Evolutionary conservation across 2,888 invertebrate genomes (phyloP), one percentile per base, ranked within the genome.

Genomic region (Mimas tiliae): DNA sequence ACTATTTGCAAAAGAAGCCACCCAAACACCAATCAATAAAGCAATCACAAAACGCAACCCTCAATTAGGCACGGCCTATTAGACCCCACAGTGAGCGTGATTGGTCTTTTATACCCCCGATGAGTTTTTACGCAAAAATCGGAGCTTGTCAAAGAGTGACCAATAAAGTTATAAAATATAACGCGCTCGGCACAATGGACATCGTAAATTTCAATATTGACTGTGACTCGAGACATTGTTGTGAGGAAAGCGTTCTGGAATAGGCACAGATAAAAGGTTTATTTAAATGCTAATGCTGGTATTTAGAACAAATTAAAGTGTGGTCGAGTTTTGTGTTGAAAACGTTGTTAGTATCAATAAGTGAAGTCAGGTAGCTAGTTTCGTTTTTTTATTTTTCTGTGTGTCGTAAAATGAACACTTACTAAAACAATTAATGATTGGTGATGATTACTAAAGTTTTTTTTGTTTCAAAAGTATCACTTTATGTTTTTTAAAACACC

Each of bases 191-290:
- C 73, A 87, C 87, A 88, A 88, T 84, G 84, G 79, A 27, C n/a
- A 77, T 85, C 85, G 81, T 90, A 90, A 90, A 91, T 89, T 86
- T 86, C 82, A 86, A 87, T 88, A 87, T 89, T 85, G 84, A 81
- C 81, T 81, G 80, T 78, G 84, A 79, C 78, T 72, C 75, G 74
- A 71, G 68, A 90, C 89, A 85, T 76, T 86, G 90, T 90, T 85
- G 86, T 81, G 8, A 63, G 65, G 27, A 68, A 66, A 65, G 34
- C 66, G 79, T 73, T 83, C 82, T 21, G 2, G 48, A 87, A 79
- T 83, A 81, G 77, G 68, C 16, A 6, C 63, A 69, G 62, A 53
- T 52, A 19, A 34, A 52, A 16, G n/a, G 27, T 64, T 48, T 11
- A n/a, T 53, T 50, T 19, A 16, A 33, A 45, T 11, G 27, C 27